Evolutionary conservation across 2,113 vertebrate species (phyloP).

Genomic region (Phasianus colchicus): DNA sequence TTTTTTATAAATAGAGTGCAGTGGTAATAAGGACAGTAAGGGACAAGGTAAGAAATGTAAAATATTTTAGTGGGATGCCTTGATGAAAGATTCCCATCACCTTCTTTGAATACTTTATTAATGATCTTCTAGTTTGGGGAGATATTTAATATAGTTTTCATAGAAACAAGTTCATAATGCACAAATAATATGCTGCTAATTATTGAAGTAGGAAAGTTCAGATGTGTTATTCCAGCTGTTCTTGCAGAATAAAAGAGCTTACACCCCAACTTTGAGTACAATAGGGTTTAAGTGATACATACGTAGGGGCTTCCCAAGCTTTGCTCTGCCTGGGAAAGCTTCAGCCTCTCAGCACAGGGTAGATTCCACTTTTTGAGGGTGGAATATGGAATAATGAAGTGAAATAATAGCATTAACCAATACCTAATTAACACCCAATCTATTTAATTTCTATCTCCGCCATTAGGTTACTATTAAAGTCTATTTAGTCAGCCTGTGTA

Average conservation of each 20-base stretch:
- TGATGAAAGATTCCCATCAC: constrained; percentile 65
- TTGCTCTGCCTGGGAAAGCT: not conserved
- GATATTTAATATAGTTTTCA: not conserved
- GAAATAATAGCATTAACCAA: constrained; percentile 72
- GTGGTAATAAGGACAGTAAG: constrained; percentile 72
- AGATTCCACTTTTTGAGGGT: not conserved
- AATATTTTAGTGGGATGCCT: constrained; percentile 68
- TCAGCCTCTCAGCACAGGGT: not conserved
- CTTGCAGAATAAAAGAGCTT: not conserved
- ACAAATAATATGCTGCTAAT: not conserved
- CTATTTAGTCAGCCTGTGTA: constrained; percentile 38
- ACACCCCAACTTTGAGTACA: not conserved
- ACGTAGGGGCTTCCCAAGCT: not conserved
- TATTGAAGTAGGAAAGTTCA: constrained; percentile 5
- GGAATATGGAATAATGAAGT: constrained; percentile 64
- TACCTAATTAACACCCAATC: constrained; percentile 71
- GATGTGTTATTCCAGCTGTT: not conserved
- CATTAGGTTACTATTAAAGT: constrained; percentile 65
- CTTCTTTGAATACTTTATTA: constrained; percentile 64
- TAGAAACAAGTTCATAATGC: not conserved
- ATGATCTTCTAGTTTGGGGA: constrained; percentile 39
- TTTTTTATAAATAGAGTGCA: constrained; percentile 75
- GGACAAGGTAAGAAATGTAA: constrained; percentile 69
- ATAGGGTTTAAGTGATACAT: not conserved
- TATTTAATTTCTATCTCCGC: constrained; percentile 66